Evolutionary conservation across 2,797 vertebrate species (phyloP).

Genomic region (Agapornis canus): DNA sequence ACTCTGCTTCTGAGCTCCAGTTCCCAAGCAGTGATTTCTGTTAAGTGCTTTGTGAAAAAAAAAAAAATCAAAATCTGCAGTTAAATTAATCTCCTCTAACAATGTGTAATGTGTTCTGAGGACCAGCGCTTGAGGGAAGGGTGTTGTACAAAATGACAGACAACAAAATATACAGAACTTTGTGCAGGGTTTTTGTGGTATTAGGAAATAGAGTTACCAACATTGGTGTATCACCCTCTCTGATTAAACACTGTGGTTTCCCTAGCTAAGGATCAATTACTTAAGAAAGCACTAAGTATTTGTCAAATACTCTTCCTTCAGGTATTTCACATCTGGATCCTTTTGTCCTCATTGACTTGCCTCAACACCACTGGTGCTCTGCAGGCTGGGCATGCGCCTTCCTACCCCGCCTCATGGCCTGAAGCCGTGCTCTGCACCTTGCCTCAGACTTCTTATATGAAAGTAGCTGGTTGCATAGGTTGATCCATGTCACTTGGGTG

Average conservation of each 20-base stretch:
- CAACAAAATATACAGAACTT: background rate
- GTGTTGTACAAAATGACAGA: background rate
- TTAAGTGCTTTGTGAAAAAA: slow-evolving; percentile 31
- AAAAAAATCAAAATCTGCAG: background rate
- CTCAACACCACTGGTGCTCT: slow-evolving; percentile 8
- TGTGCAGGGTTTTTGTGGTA: background rate
- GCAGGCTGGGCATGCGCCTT: background rate
- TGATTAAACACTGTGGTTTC: slow-evolving; percentile 40
- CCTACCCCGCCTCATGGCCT: background rate
- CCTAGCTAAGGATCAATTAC: background rate
- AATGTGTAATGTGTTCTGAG: background rate
- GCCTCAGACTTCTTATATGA: background rate
- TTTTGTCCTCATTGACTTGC: background rate
- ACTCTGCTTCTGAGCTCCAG: background rate
- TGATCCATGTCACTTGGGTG: background rate
- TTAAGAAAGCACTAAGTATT: background rate
- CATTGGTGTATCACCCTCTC: background rate
- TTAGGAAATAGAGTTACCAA: slow-evolving; percentile 5
- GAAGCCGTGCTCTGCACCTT: background rate
- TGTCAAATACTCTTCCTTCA: background rate
- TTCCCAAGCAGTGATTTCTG: slow-evolving; percentile 1
- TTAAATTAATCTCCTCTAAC: slow-evolving; percentile 38
- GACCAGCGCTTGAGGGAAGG: background rate
- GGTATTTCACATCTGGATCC: background rate
- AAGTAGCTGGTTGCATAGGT: background rate